phyloP scores from a whole-genome alignment of 2,797 vertebrate species.

The Molossus molossus region DNA sequence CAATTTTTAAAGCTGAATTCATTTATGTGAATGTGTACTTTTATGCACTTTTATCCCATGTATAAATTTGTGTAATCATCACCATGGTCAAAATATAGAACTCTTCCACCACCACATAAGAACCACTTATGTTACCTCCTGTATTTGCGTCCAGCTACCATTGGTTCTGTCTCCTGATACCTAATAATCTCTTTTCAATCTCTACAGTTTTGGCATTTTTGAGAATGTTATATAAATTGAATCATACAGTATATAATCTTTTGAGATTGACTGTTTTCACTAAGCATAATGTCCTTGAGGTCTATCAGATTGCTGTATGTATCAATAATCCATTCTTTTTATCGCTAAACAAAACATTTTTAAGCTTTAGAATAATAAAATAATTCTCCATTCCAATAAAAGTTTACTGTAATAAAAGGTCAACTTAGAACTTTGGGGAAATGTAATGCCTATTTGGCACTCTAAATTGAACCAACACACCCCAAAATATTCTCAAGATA shows the following conservation, averaged over 20 bases:
- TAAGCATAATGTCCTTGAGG: constrained; percentile 34
- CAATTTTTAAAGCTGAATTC: constrained; percentile 41
- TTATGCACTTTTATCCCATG: background rate
- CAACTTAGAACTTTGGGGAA: constrained; percentile 1
- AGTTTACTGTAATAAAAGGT: constrained; percentile 16
- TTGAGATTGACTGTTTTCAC: constrained; percentile 52
- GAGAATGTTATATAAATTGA: constrained; percentile 33
- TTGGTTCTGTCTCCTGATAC: background rate
- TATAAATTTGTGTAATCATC: background rate
- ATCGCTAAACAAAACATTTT: constrained; percentile 60
- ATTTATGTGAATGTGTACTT: constrained; percentile 6
- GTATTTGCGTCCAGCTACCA: background rate
- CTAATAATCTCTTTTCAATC: constrained; percentile 13
- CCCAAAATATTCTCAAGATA: constrained; percentile 43
- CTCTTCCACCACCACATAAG: background rate
- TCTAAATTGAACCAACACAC: constrained; percentile 42
- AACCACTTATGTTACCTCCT: background rate
- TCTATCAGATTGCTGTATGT: background rate
- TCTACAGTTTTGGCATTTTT: constrained; percentile 56
- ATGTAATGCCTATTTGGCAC: constrained; percentile 16
- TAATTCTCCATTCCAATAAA: constrained; percentile 45
- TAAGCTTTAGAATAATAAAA: constrained; percentile 56
- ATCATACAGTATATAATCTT: background rate
- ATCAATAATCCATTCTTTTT: constrained; percentile 37
- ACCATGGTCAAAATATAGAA: background rate